phyloP scores from a whole-genome alignment of 2,888 invertebrate species.

The Pycnomerus fuliginosus region DNA sequence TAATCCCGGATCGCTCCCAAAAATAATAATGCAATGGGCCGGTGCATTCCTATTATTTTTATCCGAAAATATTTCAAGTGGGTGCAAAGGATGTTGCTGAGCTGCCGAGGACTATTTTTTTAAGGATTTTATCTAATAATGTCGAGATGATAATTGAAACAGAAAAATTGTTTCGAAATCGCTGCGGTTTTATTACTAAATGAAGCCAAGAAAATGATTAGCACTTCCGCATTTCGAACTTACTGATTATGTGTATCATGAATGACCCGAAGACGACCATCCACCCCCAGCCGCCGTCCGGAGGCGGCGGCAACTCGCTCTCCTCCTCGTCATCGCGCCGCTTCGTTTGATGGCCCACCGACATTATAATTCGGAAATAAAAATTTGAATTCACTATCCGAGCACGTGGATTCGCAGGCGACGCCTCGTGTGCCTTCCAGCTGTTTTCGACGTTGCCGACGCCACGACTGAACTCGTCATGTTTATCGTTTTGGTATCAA shows the following conservation, averaged over 20 bases:
- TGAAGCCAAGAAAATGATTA: no score
- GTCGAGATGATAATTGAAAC: no score
- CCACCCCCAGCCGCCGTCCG: constrained; percentile 96
- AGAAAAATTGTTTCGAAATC: no score
- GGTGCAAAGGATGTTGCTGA: no score
- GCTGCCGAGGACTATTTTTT: no score
- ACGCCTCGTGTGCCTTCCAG: constrained; percentile 6
- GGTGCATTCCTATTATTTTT: no score
- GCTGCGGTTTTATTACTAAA: no score
- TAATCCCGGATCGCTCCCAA: no score
- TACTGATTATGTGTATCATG: constrained; percentile 92
- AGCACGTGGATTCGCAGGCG: constrained; percentile 16
- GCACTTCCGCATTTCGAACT: no score
- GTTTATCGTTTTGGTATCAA: constrained; percentile 14
- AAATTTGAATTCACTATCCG: constrained; percentile 12
- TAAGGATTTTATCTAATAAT: no score
- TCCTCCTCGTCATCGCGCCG: constrained; percentile 43
- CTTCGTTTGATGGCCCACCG: constrained; percentile 30
- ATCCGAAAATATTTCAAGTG: no score
- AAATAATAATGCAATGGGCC: no score
- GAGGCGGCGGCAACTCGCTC: constrained; percentile 59
- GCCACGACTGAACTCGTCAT: constrained; percentile 20
- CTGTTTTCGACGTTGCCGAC: constrained; percentile 17
- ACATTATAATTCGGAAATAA: constrained; percentile 25
- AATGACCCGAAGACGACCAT: constrained; percentile 92